Conservation (phyloP, 2,888 invertebrate species). For the Luffia ferchaultella region DNA sequence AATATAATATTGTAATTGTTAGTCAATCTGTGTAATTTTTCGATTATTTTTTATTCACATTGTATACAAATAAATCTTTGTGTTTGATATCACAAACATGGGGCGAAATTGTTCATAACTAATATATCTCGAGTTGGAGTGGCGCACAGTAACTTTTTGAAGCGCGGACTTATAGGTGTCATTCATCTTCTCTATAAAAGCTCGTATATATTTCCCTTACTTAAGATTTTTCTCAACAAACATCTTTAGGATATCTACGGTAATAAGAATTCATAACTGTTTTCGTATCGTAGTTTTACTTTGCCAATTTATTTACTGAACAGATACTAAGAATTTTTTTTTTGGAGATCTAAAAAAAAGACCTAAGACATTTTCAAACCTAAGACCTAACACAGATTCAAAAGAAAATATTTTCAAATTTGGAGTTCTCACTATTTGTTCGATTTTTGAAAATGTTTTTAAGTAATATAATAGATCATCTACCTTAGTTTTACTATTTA, state of each 20-base stretch:
- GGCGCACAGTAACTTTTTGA: not conserved
- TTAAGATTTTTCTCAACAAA: too few relatives aligned
- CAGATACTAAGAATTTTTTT: not conserved
- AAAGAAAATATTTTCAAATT: conserved; percentile 2
- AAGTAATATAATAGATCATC: too few relatives aligned
- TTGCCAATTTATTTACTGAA: not conserved
- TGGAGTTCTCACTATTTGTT: too few relatives aligned
- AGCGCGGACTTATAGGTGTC: not conserved
- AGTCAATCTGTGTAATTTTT: too few relatives aligned
- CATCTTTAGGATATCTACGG: too few relatives aligned
- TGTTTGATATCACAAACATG: too few relatives aligned
- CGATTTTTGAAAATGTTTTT: too few relatives aligned
- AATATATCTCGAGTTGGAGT: not conserved
- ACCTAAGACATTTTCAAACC: not conserved
- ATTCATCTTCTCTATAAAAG: not conserved
- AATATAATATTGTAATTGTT: too few relatives aligned
- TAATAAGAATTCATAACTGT: not conserved
- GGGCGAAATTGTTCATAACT: not conserved
- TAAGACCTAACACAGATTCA: conserved; percentile 3
- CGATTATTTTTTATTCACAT: too few relatives aligned
- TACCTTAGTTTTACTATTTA: too few relatives aligned
- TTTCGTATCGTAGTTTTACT: not conserved
- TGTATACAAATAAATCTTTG: too few relatives aligned
- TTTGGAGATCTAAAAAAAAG: not conserved
- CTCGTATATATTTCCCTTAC: not conserved